Base-by-base conservation (phyloP, 1,140 invertebrate genomes). In the Plectrocnemia conspersa region DNA sequence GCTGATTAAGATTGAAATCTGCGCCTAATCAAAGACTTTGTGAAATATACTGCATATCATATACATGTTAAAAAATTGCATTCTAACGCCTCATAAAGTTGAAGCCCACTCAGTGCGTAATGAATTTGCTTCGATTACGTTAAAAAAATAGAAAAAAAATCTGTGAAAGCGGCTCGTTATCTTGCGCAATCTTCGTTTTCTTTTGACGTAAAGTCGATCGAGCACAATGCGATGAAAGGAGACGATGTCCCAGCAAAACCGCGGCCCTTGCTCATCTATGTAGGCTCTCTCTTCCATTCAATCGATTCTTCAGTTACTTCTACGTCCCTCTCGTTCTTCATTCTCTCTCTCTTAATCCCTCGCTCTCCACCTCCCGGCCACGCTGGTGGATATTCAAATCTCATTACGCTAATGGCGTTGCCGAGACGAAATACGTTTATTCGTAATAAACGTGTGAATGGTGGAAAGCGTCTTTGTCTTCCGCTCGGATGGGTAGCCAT, bases 341-440 rank as follows among this genome's bases (percentile, higher is more conserved):
- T n/a, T n/a, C n/a, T n/a, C n/a, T n/a, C n/a, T n/a, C n/a, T 29
- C 27, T n/a, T 29, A 29, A 29, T 29, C 27, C 27, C 36, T 19
- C 36, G 9, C 36, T 18, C 10, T 13, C 10, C 10, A 15, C 10
- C 33, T 13, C 33, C 29, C 46, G 32, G n/a, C n/a, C n/a, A n/a
- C n/a, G n/a, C n/a, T n/a, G n/a, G n/a, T n/a, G 27, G 42, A 55
- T 48, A 55, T 55, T 55, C 53, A 48, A 55, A 55, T 55, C 53
- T 55, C 53, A 55, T 55, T 55, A 55, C 44, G 44, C 35, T 55
- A 55, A 55, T 55, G 53, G 53, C 35, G 18, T 48, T 35, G 35
- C 44, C 11, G 52, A 54, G 50, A 53, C 40, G 50, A 40, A 42
- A 45, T 35, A 46, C 38, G 52, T 44, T 45, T 50, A 50, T 50